Evolutionary conservation across 2,113 vertebrate species (phyloP).

Genomic region (Phylloscopus whistleri): DNA sequence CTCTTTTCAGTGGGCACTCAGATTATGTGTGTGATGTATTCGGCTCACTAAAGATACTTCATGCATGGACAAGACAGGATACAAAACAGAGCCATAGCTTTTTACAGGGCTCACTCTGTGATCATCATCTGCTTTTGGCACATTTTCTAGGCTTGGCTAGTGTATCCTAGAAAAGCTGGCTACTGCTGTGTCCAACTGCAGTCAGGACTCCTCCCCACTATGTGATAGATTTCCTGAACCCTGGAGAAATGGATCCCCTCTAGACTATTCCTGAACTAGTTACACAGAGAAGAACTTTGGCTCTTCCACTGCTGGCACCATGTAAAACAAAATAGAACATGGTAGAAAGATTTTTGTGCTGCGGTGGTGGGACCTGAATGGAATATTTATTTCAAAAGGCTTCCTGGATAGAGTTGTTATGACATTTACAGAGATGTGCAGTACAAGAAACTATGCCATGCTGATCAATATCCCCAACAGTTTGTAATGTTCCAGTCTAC

Average conservation of each 20-base stretch:
- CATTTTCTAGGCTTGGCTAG: neutral
- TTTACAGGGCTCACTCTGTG: neutral
- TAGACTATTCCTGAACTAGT: neutral
- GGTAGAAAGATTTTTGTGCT: neutral
- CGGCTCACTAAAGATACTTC: neutral
- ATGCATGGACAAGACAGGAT: neutral
- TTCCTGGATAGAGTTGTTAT: neutral
- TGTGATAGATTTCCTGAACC: neutral
- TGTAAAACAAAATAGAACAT: neutral
- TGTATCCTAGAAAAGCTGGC: neutral
- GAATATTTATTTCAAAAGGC: neutral
- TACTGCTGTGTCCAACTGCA: neutral
- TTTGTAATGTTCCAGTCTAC: neutral
- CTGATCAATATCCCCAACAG: neutral
- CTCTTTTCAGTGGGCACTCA: neutral
- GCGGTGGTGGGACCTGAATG: neutral
- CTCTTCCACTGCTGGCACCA: neutral
- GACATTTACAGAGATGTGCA: neutral
- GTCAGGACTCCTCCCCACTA: neutral
- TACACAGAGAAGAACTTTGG: neutral
- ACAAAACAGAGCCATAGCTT: neutral
- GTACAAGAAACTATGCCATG: neutral
- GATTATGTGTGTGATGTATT: neutral
- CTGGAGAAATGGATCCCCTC: neutral
- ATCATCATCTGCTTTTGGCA: neutral